Base-by-base conservation (phyloP, 2,888 invertebrate species). In the Ceratothoa steindachneri region DNA sequence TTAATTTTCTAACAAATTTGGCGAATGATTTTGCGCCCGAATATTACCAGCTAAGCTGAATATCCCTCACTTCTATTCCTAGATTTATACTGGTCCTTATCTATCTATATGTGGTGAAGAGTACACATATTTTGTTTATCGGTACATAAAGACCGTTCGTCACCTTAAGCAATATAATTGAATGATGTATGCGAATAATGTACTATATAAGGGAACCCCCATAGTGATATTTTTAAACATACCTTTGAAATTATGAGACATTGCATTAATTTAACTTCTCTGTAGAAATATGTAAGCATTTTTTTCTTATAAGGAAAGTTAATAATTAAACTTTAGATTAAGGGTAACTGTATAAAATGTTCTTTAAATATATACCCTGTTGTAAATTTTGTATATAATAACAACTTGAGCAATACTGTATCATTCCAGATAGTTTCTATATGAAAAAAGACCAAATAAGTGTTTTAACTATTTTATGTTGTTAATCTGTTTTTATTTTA, bases 21-120 rank as follows among this genome's bases (percentile, higher is more conserved):
- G 93, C 94, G 80, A 95, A 93, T 84, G 95, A 95, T 84, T 95
- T 94, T 84, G 93, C 92, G 24, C 94, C 94, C 7, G 95, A 95
- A 85, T 95, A 95, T 85, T 95, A 95, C 84, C 89, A 89, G 84
- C 88, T 89, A 84, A 89, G 89, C 85, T 88, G 87, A 87, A 77
- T 52, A 27, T 9, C n/a, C n/a, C n/a, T n/a, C n/a, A n/a, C n/a
- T n/a, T 15, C 31, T 67, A 41, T 15, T 41, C 31, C n/a, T n/a
- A n/a, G n/a, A n/a, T n/a, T n/a, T n/a, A n/a, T n/a, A n/a, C n/a
- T n/a, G n/a, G n/a, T n/a, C n/a, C n/a, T n/a, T n/a, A n/a, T n/a
- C n/a, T n/a, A n/a, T n/a, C n/a, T n/a, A n/a, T n/a, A n/a, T n/a
- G n/a, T n/a, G n/a, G n/a, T n/a, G n/a, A n/a, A n/a, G n/a, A n/a